These are phyloP conservation scores for Rhagophthalmus giganteus DNA, from an alignment of 2,888 invertebrate genomes.

Conservation along the genomic window DNA sequence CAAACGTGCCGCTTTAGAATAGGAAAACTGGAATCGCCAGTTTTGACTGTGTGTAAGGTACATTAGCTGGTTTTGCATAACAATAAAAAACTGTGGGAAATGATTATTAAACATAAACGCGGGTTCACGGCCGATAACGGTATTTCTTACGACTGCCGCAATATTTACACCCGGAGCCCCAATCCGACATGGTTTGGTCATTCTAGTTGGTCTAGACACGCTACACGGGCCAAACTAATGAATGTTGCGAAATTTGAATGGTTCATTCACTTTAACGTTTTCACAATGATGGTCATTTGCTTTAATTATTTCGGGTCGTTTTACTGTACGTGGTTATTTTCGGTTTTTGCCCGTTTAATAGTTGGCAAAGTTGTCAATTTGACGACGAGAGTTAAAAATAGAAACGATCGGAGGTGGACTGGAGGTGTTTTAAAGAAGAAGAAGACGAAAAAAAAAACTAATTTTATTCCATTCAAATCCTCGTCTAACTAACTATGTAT, in stretches of 20 bases:
- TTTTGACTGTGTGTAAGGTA: background rate
- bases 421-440: too few relatives aligned
- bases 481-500: too few relatives aligned
- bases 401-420: too few relatives aligned
- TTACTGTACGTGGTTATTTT: background rate
- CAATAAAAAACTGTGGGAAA: constrained; percentile 21
- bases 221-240: constrained; percentile 14
- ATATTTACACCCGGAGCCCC: constrained; percentile 27
- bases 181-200: constrained; percentile 16
- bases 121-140: constrained; percentile 31
- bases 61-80: background rate
- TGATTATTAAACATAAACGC: constrained; percentile 24
- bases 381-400: too few relatives aligned
- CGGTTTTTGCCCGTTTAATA: background rate
- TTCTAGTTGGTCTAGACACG: constrained; percentile 24
- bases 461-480: too few relatives aligned
- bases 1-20: background rate
- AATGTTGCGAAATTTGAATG: constrained; percentile 16
- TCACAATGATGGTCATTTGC: too few relatives aligned
- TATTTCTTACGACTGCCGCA: constrained; percentile 25
- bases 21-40: background rate
- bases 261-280: constrained; percentile 20
- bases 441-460: too few relatives aligned
- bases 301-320: background rate
- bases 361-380: too few relatives aligned